A percentile compares a stretch with the other conserved stretches of the same genome.
phyloP scores from a whole-genome alignment of 2,888 invertebrate species.

The Pseudococcus viburni region DNA sequence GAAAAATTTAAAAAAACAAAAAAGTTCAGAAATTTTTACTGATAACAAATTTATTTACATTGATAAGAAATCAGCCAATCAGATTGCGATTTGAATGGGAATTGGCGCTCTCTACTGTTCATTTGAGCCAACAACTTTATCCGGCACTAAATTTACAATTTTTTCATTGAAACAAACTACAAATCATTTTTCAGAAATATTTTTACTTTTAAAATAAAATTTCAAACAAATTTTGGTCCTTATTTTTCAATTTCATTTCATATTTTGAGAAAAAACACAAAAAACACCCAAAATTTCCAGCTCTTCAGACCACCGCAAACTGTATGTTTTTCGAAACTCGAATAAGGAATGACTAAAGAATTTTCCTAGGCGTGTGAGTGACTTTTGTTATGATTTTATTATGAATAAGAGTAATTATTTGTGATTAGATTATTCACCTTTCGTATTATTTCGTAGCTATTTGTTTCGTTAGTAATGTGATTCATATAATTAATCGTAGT shows the following conservation, averaged over 20 bases:
- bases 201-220: neutral
- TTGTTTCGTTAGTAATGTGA: slow-evolving; percentile 40
- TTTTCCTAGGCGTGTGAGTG: slow-evolving; percentile 56
- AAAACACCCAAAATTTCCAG: neutral
- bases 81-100: neutral
- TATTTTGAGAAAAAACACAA: neutral
- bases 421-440: slow-evolving; percentile 64
- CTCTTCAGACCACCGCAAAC: neutral
- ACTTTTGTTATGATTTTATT: slow-evolving; percentile 53
- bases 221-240: neutral
- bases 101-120: neutral
- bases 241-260: too few relatives aligned
- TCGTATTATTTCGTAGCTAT: slow-evolving; percentile 31
- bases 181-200: too few relatives aligned
- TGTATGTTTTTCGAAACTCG: neutral
- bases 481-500: slow-evolving; percentile 45
- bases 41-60: neutral
- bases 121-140: neutral
- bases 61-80: slow-evolving; percentile 1
- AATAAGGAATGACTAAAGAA: slow-evolving; percentile 13
- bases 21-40: neutral
- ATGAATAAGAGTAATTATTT: slow-evolving; percentile 55
- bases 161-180: neutral
- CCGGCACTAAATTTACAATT: neutral
- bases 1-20: neutral